Conservation (phyloP, 2,797 vertebrate genomes). For the Melanotaenia nigrans region DNA sequence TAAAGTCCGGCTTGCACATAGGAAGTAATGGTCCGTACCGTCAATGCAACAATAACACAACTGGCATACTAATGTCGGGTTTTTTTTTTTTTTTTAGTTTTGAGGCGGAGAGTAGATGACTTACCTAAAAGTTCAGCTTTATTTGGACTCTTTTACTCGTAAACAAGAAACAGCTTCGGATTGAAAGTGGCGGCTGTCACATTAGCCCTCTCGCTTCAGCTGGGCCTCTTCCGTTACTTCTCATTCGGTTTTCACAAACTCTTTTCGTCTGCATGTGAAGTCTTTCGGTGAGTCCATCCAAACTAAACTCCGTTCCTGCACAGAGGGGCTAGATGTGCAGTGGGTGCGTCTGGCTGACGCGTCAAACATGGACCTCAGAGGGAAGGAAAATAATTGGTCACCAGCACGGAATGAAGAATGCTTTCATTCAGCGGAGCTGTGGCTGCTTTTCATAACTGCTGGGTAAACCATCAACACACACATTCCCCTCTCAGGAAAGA, state of each 20-base stretch:
- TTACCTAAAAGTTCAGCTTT: conserved; percentile 48
- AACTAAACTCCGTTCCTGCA: conserved; percentile 18
- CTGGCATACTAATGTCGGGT: not conserved
- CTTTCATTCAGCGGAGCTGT: conserved; percentile 60
- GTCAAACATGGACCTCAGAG: conserved; percentile 51
- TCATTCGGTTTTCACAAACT: not conserved
- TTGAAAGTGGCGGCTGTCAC: not conserved
- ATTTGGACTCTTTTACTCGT: not conserved
- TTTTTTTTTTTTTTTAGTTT: not conserved
- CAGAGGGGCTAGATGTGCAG: conserved; percentile 31
- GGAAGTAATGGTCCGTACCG: not conserved
- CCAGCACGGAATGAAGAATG: conserved; percentile 57
- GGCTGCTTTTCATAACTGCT: conserved; percentile 39
- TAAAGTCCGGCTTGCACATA: not conserved
- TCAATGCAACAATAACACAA: conserved; percentile 36
- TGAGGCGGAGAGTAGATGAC: not conserved
- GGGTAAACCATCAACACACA: conserved; percentile 5
- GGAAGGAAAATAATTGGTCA: conserved; percentile 61
- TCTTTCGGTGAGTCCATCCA: conserved; percentile 56
- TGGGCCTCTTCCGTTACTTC: conserved; percentile 12
- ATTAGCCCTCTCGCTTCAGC: conserved; percentile 10
- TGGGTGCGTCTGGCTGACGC: conserved; percentile 70
- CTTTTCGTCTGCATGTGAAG: conserved; percentile 30
- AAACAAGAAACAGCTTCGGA: conserved; percentile 6
- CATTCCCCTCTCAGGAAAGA: not conserved